Evolutionary conservation across 1,140 invertebrate genomes (phyloP), one percentile per base, ranked within the genome.

Genomic region (Neelides sp.): DNA sequence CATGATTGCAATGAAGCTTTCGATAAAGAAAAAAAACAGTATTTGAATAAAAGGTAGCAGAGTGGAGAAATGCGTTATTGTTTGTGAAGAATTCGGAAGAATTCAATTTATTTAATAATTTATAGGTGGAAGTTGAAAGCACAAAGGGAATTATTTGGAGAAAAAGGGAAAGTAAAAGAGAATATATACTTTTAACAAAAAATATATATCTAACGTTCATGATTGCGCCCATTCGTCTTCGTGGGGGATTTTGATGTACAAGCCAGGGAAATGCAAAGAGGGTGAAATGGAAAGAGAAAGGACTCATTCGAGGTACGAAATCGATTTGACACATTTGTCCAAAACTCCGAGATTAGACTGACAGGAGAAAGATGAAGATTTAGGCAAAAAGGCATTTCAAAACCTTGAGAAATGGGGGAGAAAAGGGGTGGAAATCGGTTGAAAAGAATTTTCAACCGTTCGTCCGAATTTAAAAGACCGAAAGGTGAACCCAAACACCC

Each of bases 301-400:
- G 10, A 34, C 28, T 12, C 5, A 28, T 15, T 28, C 15, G 20
- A 30, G 17, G 26, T 32, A 45, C 26, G 34, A 35, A 47, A 47
- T 47, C 37, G 45, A 47, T 30, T 47, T 47, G 45, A 47, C 45
- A 47, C 45, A 47, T 47, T 34, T 34, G 45, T 47, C 32, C 45
- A 47, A 47, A 47, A n/a, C n/a, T n/a, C n/a, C n/a, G n/a, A n/a
- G n/a, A n/a, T n/a, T n/a, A n/a, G n/a, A n/a, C n/a, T n/a, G n/a
- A n/a, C n/a, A n/a, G n/a, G n/a, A n/a, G n/a, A n/a, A n/a, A n/a
- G n/a, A n/a, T n/a, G n/a, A n/a, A n/a, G n/a, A n/a, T n/a, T n/a
- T n/a, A n/a, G n/a, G n/a, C n/a, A n/a, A n/a, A n/a, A n/a, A n/a
- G n/a, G n/a, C n/a, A n/a, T n/a, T n/a, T n/a, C n/a, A n/a, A n/a